Conservation (phyloP, 1,140 invertebrate genomes). For the Orius laevigatus region DNA sequence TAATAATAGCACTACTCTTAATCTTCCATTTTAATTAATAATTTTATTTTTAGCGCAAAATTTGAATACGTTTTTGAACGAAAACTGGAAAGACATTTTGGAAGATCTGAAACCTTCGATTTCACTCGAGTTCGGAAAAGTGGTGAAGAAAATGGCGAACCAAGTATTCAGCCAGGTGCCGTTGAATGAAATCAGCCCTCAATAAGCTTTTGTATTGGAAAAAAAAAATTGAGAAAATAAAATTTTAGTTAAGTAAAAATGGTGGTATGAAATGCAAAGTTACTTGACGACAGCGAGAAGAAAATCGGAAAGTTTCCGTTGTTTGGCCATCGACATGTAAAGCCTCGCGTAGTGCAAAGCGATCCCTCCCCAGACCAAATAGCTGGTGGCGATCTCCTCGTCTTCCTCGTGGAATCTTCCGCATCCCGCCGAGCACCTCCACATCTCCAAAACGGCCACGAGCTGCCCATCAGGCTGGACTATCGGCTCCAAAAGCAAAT, state of each 20-base stretch:
- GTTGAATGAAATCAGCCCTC: background rate
- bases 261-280: slow-evolving; percentile 21
- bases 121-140: slow-evolving; percentile 4
- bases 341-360: slow-evolving; percentile 42
- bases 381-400: slow-evolving; percentile 44
- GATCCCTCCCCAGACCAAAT: slow-evolving; percentile 45
- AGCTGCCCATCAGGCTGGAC: slow-evolving; percentile 37
- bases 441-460: slow-evolving; percentile 35
- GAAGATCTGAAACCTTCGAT: slow-evolving; percentile 26
- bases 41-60: slow-evolving; percentile 14
- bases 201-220: too few relatives aligned
- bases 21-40: background rate
- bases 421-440: slow-evolving; percentile 24
- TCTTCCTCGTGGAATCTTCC: slow-evolving; percentile 42
- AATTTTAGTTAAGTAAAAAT: background rate
- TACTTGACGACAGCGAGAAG: slow-evolving; percentile 55
- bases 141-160: slow-evolving; percentile 5
- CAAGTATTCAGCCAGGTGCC: slow-evolving; percentile 7
- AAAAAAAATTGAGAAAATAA: too few relatives aligned
- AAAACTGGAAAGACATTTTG: slow-evolving; percentile 33
- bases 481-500: slow-evolving; percentile 34
- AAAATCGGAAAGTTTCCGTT: slow-evolving; percentile 51
- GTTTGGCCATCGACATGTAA: slow-evolving; percentile 42
- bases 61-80: slow-evolving; percentile 37
- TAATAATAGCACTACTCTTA: too few relatives aligned